phyloP scores from a whole-genome alignment of 1,140 invertebrate species.

The Drosophila carrolli region DNA sequence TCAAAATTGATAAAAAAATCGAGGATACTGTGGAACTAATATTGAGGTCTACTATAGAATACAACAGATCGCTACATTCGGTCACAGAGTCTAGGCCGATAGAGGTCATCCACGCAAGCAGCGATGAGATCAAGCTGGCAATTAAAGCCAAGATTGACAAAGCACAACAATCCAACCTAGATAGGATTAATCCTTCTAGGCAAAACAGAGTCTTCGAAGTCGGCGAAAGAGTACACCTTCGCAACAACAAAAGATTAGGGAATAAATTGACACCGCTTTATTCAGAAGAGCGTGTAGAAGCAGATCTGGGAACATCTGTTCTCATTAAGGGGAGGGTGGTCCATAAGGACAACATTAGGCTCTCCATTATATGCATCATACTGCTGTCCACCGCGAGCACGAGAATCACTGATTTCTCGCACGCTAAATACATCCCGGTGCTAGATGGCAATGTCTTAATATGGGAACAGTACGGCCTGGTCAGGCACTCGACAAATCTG shows the following conservation, averaged over 20 bases:
- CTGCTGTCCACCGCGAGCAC: neutral
- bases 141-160: too few species aligned
- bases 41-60: neutral
- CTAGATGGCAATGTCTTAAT: neutral
- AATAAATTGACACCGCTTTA: slow-evolving; percentile 4
- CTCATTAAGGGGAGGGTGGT: slow-evolving; percentile 3
- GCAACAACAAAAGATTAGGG: neutral
- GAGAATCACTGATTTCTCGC: too few species aligned
- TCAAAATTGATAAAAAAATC: too few species aligned
- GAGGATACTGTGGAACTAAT: too few species aligned
- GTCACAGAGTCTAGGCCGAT: neutral
- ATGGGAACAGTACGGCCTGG: neutral
- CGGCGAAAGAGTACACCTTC: neutral
- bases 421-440: too few species aligned
- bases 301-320: neutral
- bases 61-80: slow-evolving; percentile 4
- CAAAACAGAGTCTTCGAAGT: slow-evolving; percentile 12
- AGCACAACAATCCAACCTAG: neutral
- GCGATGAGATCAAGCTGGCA: too few species aligned
- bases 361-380: neutral
- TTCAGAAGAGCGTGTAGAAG: neutral
- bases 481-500: slow-evolving; percentile 1
- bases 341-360: neutral
- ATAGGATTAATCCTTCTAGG: neutral
- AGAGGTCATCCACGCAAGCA: too few species aligned